Conservation (phyloP, 2,797 vertebrate species). For the Lepus townsendii region DNA sequence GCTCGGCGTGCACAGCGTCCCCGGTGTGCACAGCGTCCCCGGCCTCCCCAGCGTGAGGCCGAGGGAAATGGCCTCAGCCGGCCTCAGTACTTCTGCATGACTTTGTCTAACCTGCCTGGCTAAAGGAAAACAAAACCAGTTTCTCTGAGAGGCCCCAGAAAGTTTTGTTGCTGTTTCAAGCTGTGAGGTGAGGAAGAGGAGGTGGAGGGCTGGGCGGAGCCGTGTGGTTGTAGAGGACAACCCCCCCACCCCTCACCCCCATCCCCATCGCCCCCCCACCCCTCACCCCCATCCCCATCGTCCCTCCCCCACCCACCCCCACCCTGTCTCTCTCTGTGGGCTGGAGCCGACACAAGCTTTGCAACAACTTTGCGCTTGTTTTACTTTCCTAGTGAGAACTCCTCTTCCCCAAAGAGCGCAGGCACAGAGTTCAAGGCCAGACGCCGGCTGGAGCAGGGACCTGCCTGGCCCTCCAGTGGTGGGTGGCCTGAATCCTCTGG, state of each 20-base stretch:
- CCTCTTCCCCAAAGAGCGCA: slow-evolving; percentile 14
- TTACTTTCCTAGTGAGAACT: not conserved
- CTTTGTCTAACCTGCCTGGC: not conserved
- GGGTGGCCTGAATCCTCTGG: not conserved
- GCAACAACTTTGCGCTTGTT: not conserved
- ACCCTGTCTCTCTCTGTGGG: too few relatives aligned
- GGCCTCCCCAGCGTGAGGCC: not conserved
- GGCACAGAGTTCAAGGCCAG: not conserved
- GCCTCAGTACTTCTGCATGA: not conserved
- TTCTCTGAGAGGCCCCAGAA: not conserved
- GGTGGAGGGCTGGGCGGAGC: not conserved
- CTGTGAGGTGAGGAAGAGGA: not conserved
- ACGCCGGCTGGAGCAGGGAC: rapidly evolving
- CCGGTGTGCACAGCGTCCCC: not conserved
- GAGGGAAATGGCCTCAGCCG: not conserved
- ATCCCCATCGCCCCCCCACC: too few relatives aligned
- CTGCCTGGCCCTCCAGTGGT: not conserved
- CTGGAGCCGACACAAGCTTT: not conserved
- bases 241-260: too few relatives aligned
- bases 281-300: too few relatives aligned
- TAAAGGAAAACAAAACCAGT: not conserved
- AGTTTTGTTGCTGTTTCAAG: not conserved
- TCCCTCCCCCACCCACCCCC: too few relatives aligned
- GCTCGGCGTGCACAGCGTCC: not conserved
- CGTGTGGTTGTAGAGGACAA: not conserved